These are phyloP conservation scores for Otolemur crassicaudatus DNA, from an alignment of 2,797 vertebrate species.

Conservation along the genomic window DNA sequence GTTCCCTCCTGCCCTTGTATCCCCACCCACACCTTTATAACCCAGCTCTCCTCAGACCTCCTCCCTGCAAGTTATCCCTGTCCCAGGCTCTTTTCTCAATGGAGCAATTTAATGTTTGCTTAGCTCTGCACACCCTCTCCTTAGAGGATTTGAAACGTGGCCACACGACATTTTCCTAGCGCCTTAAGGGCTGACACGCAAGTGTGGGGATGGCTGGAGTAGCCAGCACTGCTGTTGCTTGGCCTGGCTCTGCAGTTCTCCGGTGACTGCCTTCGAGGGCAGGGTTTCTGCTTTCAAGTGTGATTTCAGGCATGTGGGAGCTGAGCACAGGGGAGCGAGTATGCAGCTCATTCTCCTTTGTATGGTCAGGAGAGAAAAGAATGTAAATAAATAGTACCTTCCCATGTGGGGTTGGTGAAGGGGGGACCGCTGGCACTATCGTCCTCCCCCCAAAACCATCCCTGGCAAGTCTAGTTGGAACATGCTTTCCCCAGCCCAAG, in stretches of 20 bases:
- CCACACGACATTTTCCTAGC: not conserved
- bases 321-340: not conserved
- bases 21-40: not conserved
- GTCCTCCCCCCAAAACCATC: not conserved
- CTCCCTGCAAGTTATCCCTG: not conserved
- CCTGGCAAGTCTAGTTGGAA: slow-evolving; percentile 36
- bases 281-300: slow-evolving; percentile 41
- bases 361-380: slow-evolving; percentile 30
- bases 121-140: slow-evolving; percentile 37
- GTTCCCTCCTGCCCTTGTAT: not conserved
- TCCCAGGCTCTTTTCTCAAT: slow-evolving; percentile 23
- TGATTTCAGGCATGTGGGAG: slow-evolving; percentile 16
- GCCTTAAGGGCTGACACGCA: not conserved
- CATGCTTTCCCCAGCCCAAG: slow-evolving; percentile 25
- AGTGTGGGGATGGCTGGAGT: not conserved
- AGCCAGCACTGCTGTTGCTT: not conserved
- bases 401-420: not conserved
- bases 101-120: slow-evolving; percentile 26
- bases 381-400: slow-evolving; percentile 49
- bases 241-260: not conserved
- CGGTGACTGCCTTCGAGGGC: not conserved
- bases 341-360: not conserved
- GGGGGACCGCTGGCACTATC: not conserved
- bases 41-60: not conserved
- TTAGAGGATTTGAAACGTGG: slow-evolving; percentile 56